Base-by-base conservation (phyloP, 2,113 vertebrate species). In the Xiphophorus hellerii region DNA sequence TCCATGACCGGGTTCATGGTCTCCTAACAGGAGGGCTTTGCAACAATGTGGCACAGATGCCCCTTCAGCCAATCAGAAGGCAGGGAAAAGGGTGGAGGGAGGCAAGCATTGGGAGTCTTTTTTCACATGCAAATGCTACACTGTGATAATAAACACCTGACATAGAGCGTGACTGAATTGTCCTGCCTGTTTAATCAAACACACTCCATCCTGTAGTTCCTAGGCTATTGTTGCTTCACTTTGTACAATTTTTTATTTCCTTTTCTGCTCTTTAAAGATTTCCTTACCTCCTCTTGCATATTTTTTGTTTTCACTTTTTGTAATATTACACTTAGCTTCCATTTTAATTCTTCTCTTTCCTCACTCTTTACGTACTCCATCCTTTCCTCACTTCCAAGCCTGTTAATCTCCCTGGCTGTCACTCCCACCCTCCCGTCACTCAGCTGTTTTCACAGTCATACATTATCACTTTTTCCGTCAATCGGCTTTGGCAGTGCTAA, bases 71-170 rank as follows among this genome's bases (percentile, higher is more conserved):
- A 92, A 92, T 93, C 86, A 78, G 1, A 54, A 74, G 27, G 70
- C 81, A 15, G 74, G 77, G 51, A 42, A 74, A 76, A 74, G 80
- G 67, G 12, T 14, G 9, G 51, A 71, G 74, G 27, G 74, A 88
- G 80, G 81, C 82, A 8, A 78, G 76, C 64, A 64, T 73, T 70
- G 71, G 71, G 89, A 67, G 64, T 88, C 82, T 92, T 92, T 58
- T 94, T 95, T 95, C 93, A 94, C 84, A 95, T 95, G 94, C 93
- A 94, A 95, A 95, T 95, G 79, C 77, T 73, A 87, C 90, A 92
- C 90, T 94, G 90, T 93, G 93, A 95, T 94, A 94, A 94, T 94
- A 92, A 93, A 94, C 94, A 94, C 94, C 94, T 95, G 94, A 95
- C 94, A 91, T 84, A 85, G 90, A 93, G 87, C 92, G 90, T 90